These are phyloP conservation scores for Leucania comma DNA, from an alignment of 2,888 invertebrate genomes.

Conservation along the genomic window DNA sequence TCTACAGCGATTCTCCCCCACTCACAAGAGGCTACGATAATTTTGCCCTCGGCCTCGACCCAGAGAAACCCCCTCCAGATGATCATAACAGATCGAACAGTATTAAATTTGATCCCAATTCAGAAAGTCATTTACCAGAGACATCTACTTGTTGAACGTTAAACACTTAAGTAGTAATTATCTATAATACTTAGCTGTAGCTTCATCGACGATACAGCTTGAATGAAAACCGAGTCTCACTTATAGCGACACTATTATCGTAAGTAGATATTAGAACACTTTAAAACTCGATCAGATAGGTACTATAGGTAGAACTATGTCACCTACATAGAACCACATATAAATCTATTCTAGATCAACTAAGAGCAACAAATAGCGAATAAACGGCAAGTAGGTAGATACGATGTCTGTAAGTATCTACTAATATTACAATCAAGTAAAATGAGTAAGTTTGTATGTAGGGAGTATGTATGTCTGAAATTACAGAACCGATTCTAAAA, in stretches of 20 bases:
- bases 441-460: no score
- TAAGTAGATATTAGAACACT: background rate
- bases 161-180: constrained; percentile 13
- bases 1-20: constrained; percentile 83
- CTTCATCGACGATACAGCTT: background rate
- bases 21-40: constrained; percentile 82
- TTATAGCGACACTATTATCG: constrained; percentile 1
- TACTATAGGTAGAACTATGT: background rate
- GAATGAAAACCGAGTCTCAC: constrained; percentile 5
- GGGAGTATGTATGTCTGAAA: no score
- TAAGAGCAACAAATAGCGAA: constrained; percentile 2
- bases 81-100: constrained; percentile 73
- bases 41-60: constrained; percentile 81
- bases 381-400: background rate
- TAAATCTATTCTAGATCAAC: background rate
- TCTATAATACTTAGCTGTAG: background rate
- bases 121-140: constrained; percentile 65
- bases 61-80: constrained; percentile 79
- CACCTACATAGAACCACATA: background rate
- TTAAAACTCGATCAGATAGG: background rate
- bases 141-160: constrained; percentile 69
- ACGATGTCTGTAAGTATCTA: background rate
- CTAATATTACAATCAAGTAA: no score
- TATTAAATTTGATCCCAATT: constrained; percentile 72
- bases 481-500: no score